Evolutionary conservation across 2,888 invertebrate species (phyloP).

Genomic region (Trilocha varians): DNA sequence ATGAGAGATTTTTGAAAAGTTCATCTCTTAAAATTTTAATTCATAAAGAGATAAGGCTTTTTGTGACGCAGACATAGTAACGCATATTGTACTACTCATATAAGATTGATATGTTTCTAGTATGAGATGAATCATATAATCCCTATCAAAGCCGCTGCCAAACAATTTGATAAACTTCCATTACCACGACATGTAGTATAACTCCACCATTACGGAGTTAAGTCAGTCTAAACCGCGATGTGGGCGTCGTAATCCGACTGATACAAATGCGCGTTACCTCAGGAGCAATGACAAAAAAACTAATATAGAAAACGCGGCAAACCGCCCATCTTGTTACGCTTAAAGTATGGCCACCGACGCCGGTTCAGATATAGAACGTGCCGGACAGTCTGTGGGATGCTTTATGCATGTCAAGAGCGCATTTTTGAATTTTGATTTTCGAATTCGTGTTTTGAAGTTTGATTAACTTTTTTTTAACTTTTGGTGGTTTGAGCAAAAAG

Average conservation of each 20-base stretch:
- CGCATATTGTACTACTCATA: no score
- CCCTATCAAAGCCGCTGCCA: background rate
- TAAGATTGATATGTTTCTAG: no score
- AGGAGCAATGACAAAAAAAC: slow-evolving; percentile 1
- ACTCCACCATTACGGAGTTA: background rate
- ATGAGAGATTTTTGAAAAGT: no score
- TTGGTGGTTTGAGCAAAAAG: no score
- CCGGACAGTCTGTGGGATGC: background rate
- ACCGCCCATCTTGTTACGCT: slow-evolving; percentile 5
- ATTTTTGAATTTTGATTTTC: background rate
- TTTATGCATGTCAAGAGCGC: background rate
- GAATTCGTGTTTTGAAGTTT: no score
- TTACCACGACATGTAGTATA: background rate
- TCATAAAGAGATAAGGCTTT: no score
- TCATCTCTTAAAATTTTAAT: no score
- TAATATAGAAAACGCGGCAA: slow-evolving; percentile 1
- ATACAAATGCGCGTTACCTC: slow-evolving; percentile 1
- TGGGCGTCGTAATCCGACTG: slow-evolving; percentile 7
- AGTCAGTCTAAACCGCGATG: background rate
- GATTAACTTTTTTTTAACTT: no score
- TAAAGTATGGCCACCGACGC: background rate
- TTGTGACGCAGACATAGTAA: no score
- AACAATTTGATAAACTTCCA: background rate
- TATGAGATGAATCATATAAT: no score
- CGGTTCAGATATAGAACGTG: background rate